Evolutionary conservation across 2,113 vertebrate genomes (phyloP), one percentile per base, ranked within the genome.

Genomic region (Cyphomyrus discorhynchus): DNA sequence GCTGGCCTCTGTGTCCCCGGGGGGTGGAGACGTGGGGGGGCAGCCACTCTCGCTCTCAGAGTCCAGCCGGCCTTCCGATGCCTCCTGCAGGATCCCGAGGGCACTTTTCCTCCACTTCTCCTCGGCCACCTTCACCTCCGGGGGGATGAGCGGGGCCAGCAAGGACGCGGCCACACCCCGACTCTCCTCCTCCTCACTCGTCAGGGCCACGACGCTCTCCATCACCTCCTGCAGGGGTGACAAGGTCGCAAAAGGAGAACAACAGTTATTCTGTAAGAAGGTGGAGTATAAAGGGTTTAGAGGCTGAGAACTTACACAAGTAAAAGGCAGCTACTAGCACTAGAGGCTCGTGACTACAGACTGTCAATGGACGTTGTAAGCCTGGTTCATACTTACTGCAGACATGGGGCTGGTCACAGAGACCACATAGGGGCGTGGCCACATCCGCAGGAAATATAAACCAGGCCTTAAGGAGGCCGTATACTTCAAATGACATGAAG

Each of bases 101-200:
- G 98, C 96, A 89, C 94, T 97, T 91, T 98, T 97, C 83, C 98
- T 96, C 98, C 98, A 99, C 80, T 97, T 96, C 91, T 99, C 98
- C 91, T 99, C 98, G 77, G 98, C 97, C 89, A 98, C 97, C 93
- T 99, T 99, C 62, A 99, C 96, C 88, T 97, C 97, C 0, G 96
- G 96, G 0, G 98, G 97, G 91, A 99, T 94, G 0, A 99, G 95
- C 0, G 98, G 98, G n/a, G 97, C 98, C 10, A 99, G 96, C 9
- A 99, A 95, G 39, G 98, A 96, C 0, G 97, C 98, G 1, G 98
- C 98, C 74, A 99, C 98, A 2, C 98, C 98, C 5, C 93, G 95
- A 88, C 93, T 96, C 90, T 99, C 98, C 89, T 99, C 98, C 89
- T 99, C 97, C 0, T 95, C 97, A 88, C 97, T 97, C 84, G 98